A percentile compares a stretch with the other conserved stretches of the same genome.
These are phyloP conservation scores for Sitophilus oryzae DNA, from an alignment of 1,140 invertebrate species.

Conservation along the genomic window DNA sequence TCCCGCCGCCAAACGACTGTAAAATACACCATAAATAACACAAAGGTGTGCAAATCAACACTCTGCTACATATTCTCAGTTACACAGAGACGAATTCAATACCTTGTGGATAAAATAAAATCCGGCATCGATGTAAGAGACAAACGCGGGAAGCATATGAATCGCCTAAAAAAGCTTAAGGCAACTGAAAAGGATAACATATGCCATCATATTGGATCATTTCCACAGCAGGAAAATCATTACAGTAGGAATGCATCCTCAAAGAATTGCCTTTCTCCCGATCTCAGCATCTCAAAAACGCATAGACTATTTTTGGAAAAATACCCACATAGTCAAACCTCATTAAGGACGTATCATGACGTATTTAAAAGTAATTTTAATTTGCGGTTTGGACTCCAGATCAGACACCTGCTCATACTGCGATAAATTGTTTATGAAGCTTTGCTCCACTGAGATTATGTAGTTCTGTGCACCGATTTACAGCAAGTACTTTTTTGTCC, in stretches of 20 bases:
- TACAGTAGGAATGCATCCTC: conserved; percentile 11
- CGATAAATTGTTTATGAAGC: conserved; percentile 8
- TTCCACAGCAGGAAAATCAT: conserved; percentile 7
- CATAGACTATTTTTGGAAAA: conserved; percentile 8
- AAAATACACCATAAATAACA: conserved; percentile 4
- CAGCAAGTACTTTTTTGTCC: conserved; percentile 19
- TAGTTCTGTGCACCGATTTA: conserved; percentile 11
- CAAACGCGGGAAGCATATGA: conserved; percentile 7
- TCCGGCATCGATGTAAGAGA: conserved; percentile 2
- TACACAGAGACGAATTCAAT: conserved; percentile 6
- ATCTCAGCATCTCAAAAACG: conserved; percentile 9
- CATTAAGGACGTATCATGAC: conserved; percentile 2
- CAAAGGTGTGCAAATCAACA: conserved; percentile 2
- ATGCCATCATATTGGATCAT: conserved; percentile 3
- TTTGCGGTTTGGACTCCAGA: conserved; percentile 11
- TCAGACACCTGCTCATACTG: conserved; percentile 13
- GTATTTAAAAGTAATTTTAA: conserved; percentile 14
- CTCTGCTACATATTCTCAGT: conserved; percentile 9
- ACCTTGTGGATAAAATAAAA: conserved; percentile 4
- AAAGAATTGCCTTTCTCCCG: conserved; percentile 2
- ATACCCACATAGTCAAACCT: background rate
- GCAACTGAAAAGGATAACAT: background rate
- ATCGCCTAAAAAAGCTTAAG: conserved; percentile 1
- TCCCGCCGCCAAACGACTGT: conserved; percentile 1
- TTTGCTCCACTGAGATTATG: background rate